These are phyloP conservation scores for Porites australiensis DNA, from an alignment of 64 coral and sea anemone genomes.

Conservation along the genomic window DNA sequence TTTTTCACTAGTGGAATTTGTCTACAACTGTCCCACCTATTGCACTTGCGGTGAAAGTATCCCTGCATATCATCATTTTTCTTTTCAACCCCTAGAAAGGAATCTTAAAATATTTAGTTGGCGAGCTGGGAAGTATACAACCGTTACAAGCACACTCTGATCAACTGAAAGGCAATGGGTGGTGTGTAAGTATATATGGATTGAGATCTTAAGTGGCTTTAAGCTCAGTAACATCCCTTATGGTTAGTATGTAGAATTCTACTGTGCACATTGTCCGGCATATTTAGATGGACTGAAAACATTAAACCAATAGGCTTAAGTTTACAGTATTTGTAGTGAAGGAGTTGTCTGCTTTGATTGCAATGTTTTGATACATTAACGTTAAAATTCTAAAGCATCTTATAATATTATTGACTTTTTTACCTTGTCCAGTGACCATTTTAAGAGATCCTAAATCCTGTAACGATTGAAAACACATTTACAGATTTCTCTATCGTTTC, in stretches of 20 bases:
- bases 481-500: too few species aligned
- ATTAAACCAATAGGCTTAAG: background rate
- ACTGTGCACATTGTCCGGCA: background rate
- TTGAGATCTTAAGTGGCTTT: background rate
- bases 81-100: conserved; percentile 20
- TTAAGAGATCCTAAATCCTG: conserved; percentile 10
- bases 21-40: background rate
- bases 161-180: background rate
- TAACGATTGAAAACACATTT: background rate
- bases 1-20: background rate
- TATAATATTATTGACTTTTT: background rate
- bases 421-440: conserved; percentile 41
- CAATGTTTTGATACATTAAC: background rate
- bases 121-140: conserved; percentile 6
- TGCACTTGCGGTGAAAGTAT: conserved; percentile 17
- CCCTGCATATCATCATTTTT: background rate
- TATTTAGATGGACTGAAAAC: too few species aligned
- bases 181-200: background rate
- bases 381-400: background rate
- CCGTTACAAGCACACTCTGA: background rate
- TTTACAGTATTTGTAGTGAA: background rate
- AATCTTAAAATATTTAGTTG: conserved; percentile 1
- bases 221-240: background rate
- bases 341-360: background rate
- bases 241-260: background rate